Conservation (phyloP, 2,797 vertebrate species). For the Zenarchopterus dispar region DNA sequence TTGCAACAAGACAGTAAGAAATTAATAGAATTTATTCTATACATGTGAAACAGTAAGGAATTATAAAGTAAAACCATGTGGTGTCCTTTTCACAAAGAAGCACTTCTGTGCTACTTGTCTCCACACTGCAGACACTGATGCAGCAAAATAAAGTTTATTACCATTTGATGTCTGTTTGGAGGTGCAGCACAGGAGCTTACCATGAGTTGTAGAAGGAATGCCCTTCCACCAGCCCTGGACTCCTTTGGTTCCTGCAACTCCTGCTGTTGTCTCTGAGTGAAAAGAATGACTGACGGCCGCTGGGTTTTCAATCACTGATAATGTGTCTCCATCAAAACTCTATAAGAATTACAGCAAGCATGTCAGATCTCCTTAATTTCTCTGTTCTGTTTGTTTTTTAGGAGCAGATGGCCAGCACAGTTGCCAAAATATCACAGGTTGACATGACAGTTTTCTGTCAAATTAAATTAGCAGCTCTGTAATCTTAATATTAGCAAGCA, state of each 20-base stretch:
- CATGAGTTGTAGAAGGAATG: constrained; percentile 61
- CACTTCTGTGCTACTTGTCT: constrained; percentile 4
- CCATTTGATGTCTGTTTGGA: constrained; percentile 8
- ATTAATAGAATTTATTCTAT: constrained; percentile 4
- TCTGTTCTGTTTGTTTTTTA: constrained; percentile 3
- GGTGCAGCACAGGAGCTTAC: constrained; percentile 52
- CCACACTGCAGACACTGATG: constrained; percentile 5
- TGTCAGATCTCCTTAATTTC: constrained; percentile 23
- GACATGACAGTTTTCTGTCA: constrained; percentile 29
- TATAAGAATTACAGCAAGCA: constrained; percentile 51
- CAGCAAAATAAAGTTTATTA: background rate
- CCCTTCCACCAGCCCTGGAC: constrained; percentile 73
- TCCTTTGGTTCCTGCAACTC: constrained; percentile 44
- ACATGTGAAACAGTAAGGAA: constrained; percentile 1
- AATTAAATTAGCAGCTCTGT: constrained; percentile 47
- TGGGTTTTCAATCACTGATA: constrained; percentile 80
- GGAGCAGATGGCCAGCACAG: too few relatives aligned
- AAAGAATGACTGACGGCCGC: constrained; percentile 63
- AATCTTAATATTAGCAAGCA: constrained; percentile 12
- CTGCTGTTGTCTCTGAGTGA: constrained; percentile 55
- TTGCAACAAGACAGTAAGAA: constrained; percentile 10
- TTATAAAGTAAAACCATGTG: constrained; percentile 1
- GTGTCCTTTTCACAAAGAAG: constrained; percentile 16
- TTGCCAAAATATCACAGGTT: constrained; percentile 13
- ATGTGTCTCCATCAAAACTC: constrained; percentile 76